Percentiles rank a stretch among this genome's conserved stretches.
phyloP scores from a whole-genome alignment of 2,113 vertebrate species.

The Myrmophylax atrothorax region DNA sequence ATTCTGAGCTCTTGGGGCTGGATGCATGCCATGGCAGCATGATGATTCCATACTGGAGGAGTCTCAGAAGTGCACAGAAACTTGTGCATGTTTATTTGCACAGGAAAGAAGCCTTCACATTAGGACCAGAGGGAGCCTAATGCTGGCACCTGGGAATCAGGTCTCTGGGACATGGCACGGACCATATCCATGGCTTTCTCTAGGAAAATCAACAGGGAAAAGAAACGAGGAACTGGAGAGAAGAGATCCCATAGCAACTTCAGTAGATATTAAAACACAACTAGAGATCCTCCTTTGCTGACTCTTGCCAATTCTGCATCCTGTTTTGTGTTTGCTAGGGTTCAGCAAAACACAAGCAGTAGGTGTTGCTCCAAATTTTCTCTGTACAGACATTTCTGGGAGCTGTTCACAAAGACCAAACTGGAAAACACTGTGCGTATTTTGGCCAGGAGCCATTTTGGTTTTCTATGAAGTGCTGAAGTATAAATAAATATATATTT shows the following conservation, averaged over 20 bases:
- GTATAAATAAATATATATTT: conserved; percentile 28
- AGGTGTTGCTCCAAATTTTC: neutral
- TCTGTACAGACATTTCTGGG: conserved; percentile 4
- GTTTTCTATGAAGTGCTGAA: conserved; percentile 28
- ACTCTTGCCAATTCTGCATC: neutral
- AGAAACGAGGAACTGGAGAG: neutral
- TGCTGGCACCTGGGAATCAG: neutral
- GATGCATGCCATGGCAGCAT: neutral
- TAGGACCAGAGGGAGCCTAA: neutral
- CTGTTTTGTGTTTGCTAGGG: neutral
- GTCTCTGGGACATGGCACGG: neutral
- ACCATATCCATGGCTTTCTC: neutral
- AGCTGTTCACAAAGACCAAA: conserved; percentile 2
- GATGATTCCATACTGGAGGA: neutral
- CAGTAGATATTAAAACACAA: neutral
- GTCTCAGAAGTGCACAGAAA: neutral
- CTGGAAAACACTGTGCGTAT: neutral
- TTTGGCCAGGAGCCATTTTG: neutral
- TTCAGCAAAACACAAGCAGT: neutral
- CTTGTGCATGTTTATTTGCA: neutral
- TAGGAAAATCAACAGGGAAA: neutral
- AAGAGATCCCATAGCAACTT: neutral
- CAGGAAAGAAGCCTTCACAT: neutral
- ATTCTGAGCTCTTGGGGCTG: neutral
- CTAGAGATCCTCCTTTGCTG: neutral